These are phyloP conservation scores for Telmatherina bonti DNA, from an alignment of 2,797 vertebrate genomes.

Conservation along the genomic window DNA sequence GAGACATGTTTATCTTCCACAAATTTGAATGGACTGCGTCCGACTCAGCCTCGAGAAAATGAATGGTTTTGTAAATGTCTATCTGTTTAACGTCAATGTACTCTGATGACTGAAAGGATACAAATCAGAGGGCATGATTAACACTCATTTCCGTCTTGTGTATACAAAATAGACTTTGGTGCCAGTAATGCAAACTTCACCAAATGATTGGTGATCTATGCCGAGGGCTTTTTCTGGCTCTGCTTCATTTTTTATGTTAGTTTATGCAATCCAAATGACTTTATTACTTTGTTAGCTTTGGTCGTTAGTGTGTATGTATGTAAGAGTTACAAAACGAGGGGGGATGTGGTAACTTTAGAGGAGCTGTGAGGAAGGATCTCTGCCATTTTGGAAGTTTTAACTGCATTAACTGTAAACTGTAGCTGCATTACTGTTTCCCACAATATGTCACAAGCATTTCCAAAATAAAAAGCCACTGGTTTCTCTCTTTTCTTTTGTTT, in stretches of 20 bases:
- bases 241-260: constrained; percentile 20
- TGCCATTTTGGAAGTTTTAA: constrained; percentile 22
- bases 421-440: constrained; percentile 6
- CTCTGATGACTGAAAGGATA: constrained; percentile 1
- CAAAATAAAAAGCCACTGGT: background rate
- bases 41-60: constrained; percentile 19
- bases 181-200: constrained; percentile 49
- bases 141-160: constrained; percentile 35
- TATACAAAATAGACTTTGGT: constrained; percentile 41
- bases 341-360: constrained; percentile 24
- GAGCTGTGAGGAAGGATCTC: background rate
- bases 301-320: background rate
- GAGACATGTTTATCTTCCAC: constrained; percentile 38
- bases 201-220: constrained; percentile 35
- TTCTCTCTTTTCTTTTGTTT: background rate
- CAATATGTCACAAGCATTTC: constrained; percentile 3
- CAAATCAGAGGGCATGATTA: constrained; percentile 41
- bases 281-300: constrained; percentile 34
- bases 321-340: constrained; percentile 7
- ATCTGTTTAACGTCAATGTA: constrained; percentile 1
- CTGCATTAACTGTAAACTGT: constrained; percentile 2
- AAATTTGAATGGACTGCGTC: constrained; percentile 2
- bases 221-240: constrained; percentile 33
- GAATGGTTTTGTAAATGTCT: constrained; percentile 1
- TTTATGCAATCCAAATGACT: constrained; percentile 16